These are phyloP conservation scores for Pseudoips prasinana DNA, from an alignment of 2,888 invertebrate genomes.

Conservation along the genomic window DNA sequence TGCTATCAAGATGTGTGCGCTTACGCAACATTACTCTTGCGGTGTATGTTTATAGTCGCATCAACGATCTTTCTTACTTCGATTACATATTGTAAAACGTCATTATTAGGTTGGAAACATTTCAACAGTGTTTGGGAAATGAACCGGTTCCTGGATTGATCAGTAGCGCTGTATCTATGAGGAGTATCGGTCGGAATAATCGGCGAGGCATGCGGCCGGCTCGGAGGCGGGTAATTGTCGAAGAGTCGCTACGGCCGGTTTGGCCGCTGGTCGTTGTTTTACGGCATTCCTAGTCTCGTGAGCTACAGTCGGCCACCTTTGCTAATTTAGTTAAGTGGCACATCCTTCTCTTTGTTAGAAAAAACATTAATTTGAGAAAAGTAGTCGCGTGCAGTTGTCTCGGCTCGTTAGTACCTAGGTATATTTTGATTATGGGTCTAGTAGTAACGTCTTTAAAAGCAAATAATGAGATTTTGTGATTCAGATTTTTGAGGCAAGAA, in stretches of 20 bases:
- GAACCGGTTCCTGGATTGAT: constrained; percentile 25
- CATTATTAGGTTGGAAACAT: constrained; percentile 13
- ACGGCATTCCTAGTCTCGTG: constrained; percentile 61
- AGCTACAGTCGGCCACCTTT: constrained; percentile 33
- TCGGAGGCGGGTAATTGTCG: constrained; percentile 77
- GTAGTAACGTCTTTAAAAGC: no score
- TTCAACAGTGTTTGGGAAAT: constrained; percentile 18
- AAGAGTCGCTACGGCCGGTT: constrained; percentile 67
- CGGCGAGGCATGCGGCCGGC: constrained; percentile 58
- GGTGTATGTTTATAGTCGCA: constrained; percentile 32
- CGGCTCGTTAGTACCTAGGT: no score
- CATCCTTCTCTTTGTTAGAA: constrained; percentile 31
- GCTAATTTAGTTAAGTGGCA: constrained; percentile 41
- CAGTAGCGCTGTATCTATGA: constrained; percentile 46
- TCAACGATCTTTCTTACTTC: constrained; percentile 22
- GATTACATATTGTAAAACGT: constrained; percentile 7
- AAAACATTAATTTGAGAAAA: constrained; percentile 14
- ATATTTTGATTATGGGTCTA: no score
- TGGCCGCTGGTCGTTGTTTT: constrained; percentile 64
- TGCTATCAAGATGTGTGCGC: constrained; percentile 27
- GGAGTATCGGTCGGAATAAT: constrained; percentile 51
- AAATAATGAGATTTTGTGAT: no score
- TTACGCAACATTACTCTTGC: constrained; percentile 30
- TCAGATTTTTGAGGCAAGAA: no score
- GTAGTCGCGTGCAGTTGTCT: no score